Evolutionary conservation across 2,797 vertebrate genomes (phyloP).

Genomic region (Helostoma temminkii): DNA sequence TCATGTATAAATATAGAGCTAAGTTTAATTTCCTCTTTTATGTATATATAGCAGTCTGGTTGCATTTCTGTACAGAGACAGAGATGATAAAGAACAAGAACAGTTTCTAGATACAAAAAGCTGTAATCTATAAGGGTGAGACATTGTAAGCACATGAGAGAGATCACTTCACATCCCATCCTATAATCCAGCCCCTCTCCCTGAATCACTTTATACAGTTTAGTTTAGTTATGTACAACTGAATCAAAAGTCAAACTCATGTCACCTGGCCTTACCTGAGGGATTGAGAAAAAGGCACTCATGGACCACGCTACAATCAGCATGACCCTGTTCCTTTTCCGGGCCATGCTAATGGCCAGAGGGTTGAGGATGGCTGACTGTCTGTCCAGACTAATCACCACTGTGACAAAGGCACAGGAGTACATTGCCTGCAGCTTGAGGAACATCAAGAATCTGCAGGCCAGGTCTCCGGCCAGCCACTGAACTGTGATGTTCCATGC

Average conservation of each 20-base stretch:
- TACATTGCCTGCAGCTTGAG: slow-evolving; percentile 91
- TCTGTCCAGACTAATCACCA: slow-evolving; percentile 90
- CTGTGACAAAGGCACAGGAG: slow-evolving; percentile 89
- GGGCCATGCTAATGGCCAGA: slow-evolving; percentile 80
- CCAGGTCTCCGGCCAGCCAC: slow-evolving; percentile 85
- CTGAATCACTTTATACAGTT: background rate
- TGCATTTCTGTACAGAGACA: background rate
- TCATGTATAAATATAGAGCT: slow-evolving; percentile 5
- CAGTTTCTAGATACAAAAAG: slow-evolving; percentile 2
- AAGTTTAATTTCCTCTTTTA: background rate
- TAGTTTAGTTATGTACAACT: background rate
- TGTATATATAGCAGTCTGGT: background rate
- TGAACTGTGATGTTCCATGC: slow-evolving; percentile 90
- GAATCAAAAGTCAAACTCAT: background rate
- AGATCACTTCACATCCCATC: background rate
- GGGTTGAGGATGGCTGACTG: slow-evolving; percentile 87
- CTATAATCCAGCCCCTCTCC: background rate
- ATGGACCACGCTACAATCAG: slow-evolving; percentile 84
- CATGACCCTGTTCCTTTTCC: slow-evolving; percentile 84
- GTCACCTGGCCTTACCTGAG: slow-evolving; percentile 81
- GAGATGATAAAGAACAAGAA: slow-evolving; percentile 20
- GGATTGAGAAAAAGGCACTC: slow-evolving; percentile 83
- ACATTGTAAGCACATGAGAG: background rate
- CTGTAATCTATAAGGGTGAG: background rate
- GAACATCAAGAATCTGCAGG: slow-evolving; percentile 89